These are phyloP conservation scores for Pantala flavescens DNA, from an alignment of 1,140 invertebrate genomes.

Conservation along the genomic window DNA sequence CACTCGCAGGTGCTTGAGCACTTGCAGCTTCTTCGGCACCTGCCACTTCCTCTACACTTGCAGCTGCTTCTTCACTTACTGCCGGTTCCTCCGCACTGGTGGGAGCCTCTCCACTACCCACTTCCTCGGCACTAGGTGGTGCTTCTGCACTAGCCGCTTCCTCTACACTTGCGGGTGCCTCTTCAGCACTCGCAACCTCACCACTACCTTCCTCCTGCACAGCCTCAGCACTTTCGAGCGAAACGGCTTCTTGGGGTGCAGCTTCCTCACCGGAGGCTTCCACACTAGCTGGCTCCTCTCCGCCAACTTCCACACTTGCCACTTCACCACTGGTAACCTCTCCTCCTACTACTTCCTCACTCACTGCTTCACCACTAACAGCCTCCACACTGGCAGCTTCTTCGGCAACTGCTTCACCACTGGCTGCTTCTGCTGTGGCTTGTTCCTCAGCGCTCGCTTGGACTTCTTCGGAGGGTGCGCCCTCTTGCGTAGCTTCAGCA, in stretches of 20 bases:
- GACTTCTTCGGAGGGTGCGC: neutral
- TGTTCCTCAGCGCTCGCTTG: conserved; percentile 19
- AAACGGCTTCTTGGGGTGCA: conserved; percentile 16
- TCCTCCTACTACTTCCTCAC: conserved; percentile 19
- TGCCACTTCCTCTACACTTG: conserved; percentile 18
- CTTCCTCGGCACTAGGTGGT: conserved; percentile 16
- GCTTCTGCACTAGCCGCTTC: conserved; percentile 20
- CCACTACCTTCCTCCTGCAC: conserved; percentile 21
- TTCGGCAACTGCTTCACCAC: conserved; percentile 7
- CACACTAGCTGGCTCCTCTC: conserved; percentile 21
- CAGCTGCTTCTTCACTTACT: conserved; percentile 15
- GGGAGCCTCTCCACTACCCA: conserved; percentile 15
- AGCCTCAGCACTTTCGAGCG: neutral
- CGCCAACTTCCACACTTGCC: conserved; percentile 25
- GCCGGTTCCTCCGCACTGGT: conserved; percentile 20
- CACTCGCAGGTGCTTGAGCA: neutral
- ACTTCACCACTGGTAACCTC: conserved; percentile 23
- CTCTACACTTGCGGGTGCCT: conserved; percentile 19
- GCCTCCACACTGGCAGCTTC: neutral
- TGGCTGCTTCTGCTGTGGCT: conserved; percentile 12
- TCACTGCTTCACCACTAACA: neutral
- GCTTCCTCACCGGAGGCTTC: conserved; percentile 19
- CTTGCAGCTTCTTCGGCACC: conserved; percentile 16
- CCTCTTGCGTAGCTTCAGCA: conserved; percentile 10
- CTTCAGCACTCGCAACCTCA: conserved; percentile 18